These are phyloP conservation scores for Pyrrhosoma nymphula DNA, from an alignment of 2,888 invertebrate species.

Conservation along the genomic window DNA sequence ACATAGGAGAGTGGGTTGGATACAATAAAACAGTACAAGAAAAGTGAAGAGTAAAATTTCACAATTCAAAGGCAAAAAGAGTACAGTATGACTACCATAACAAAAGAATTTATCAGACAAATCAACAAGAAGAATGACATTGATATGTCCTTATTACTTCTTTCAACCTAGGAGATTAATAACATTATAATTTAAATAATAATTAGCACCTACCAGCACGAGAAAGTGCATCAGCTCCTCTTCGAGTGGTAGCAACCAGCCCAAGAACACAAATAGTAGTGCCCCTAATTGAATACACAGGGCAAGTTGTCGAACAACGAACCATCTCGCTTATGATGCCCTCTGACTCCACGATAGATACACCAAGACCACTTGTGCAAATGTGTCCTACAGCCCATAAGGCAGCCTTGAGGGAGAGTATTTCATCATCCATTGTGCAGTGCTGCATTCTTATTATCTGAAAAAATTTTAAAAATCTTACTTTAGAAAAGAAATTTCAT, in stretches of 20 bases:
- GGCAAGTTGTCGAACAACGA: slow-evolving; percentile 77
- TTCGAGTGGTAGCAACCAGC: slow-evolving; percentile 89
- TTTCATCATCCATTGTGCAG: slow-evolving; percentile 84
- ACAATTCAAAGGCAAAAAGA: too few relatives aligned
- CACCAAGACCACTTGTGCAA: slow-evolving; percentile 87
- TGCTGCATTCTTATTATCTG: slow-evolving; percentile 78
- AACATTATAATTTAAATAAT: not conserved
- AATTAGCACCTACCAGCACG: slow-evolving; percentile 81
- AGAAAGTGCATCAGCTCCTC: slow-evolving; percentile 89
- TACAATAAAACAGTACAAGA: too few relatives aligned
- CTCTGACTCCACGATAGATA: slow-evolving; percentile 85
- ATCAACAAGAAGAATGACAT: too few relatives aligned
- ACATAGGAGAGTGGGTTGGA: too few relatives aligned
- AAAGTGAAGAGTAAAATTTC: too few relatives aligned
- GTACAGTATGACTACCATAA: too few relatives aligned
- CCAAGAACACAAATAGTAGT: slow-evolving; percentile 94
- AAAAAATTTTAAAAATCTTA: slow-evolving; percentile 68
- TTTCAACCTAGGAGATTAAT: too few relatives aligned
- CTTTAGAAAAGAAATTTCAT: too few relatives aligned
- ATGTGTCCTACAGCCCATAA: slow-evolving; percentile 93
- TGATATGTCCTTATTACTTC: too few relatives aligned
- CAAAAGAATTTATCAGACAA: too few relatives aligned
- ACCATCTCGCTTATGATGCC: slow-evolving; percentile 78
- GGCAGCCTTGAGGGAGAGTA: slow-evolving; percentile 90
- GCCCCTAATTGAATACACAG: slow-evolving; percentile 92